Conservation (phyloP, 2,797 vertebrate species). For the Leuciscus waleckii region DNA sequence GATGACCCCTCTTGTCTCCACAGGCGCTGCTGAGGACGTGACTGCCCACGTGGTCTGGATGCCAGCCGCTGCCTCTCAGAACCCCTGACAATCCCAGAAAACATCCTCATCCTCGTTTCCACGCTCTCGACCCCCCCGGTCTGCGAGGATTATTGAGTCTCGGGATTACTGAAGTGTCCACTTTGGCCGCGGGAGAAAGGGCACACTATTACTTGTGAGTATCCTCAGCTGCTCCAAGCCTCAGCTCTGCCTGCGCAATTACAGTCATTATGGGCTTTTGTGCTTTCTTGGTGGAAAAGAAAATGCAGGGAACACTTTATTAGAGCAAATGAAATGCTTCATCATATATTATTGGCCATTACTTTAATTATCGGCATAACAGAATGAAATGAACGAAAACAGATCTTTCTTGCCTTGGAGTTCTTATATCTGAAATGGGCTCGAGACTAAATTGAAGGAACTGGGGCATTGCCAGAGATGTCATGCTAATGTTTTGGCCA, state of each 20-base stretch:
- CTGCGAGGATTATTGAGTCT: conserved; percentile 58
- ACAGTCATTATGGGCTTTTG: conserved; percentile 38
- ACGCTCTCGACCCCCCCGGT: conserved; percentile 54
- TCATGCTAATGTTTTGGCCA: conserved; percentile 14
- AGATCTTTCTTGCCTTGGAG: conserved; percentile 31
- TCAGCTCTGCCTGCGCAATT: conserved; percentile 34
- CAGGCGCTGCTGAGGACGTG: conserved; percentile 72
- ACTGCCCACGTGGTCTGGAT: conserved; percentile 65
- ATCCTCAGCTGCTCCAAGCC: conserved; percentile 57
- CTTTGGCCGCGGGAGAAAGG: conserved; percentile 52
- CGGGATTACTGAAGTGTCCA: conserved; percentile 54
- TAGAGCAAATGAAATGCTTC: conserved; percentile 44
- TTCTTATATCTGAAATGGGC: conserved; percentile 5
- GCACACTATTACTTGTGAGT: conserved; percentile 73
- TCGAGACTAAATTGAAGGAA: conserved; percentile 1
- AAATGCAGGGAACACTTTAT: conserved; percentile 31
- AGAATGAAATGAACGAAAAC: conserved; percentile 28
- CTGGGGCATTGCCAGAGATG: conserved; percentile 1
- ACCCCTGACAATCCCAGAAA: conserved; percentile 46
- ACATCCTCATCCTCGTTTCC: conserved; percentile 40
- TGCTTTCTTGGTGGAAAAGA: conserved; percentile 42
- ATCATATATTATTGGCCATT: conserved; percentile 26
- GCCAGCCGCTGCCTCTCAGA: conserved; percentile 55
- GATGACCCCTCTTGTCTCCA: conserved; percentile 73
- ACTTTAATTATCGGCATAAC: conserved; percentile 23